Conservation (phyloP, 2,797 vertebrate species). For the Hoplostethus atlanticus region DNA sequence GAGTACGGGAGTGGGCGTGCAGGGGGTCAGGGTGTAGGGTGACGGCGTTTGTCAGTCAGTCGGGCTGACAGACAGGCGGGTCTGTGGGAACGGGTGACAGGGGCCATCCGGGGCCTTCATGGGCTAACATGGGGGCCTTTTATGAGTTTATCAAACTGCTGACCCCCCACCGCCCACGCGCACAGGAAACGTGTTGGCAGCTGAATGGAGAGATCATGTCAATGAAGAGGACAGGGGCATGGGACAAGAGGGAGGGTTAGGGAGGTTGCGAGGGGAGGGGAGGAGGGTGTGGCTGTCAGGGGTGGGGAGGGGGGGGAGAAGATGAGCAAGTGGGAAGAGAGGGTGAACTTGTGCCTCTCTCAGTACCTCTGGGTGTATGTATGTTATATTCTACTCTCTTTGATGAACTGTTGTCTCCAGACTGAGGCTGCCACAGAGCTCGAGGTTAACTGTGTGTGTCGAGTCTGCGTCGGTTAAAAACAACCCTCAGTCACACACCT, state of each 20-base stretch:
- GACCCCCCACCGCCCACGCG: slow-evolving; percentile 64
- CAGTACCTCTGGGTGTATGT: too few species aligned
- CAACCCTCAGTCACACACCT: slow-evolving; percentile 18
- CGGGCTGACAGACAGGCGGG: slow-evolving; percentile 74
- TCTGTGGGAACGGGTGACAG: slow-evolving; percentile 78
- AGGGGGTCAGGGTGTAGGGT: slow-evolving; percentile 30
- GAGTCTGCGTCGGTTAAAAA: slow-evolving; percentile 23
- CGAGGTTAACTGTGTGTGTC: slow-evolving; percentile 24
- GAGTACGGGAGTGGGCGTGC: slow-evolving; percentile 38
- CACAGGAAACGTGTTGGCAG: slow-evolving; percentile 75
- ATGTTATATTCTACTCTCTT: not conserved
- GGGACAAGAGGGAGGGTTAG: slow-evolving; percentile 36
- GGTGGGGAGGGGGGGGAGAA: slow-evolving; percentile 20
- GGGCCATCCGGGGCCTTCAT: slow-evolving; percentile 71
- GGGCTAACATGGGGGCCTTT: slow-evolving; percentile 74
- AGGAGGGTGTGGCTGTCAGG: slow-evolving; percentile 22
- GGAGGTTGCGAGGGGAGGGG: not conserved
- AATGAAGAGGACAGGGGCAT: slow-evolving; percentile 50
- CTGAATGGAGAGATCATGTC: slow-evolving; percentile 85
- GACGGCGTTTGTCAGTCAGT: slow-evolving; percentile 74
- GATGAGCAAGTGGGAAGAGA: slow-evolving; percentile 7
- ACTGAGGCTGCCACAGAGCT: slow-evolving; percentile 9
- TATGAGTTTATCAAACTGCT: slow-evolving; percentile 81
- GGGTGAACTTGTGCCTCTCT: slow-evolving; percentile 44
- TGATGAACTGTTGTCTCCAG: not conserved